Evolutionary conservation across 2,888 invertebrate genomes (phyloP), one percentile per base, ranked within the genome.

Genomic region (Lobophora halterata): DNA sequence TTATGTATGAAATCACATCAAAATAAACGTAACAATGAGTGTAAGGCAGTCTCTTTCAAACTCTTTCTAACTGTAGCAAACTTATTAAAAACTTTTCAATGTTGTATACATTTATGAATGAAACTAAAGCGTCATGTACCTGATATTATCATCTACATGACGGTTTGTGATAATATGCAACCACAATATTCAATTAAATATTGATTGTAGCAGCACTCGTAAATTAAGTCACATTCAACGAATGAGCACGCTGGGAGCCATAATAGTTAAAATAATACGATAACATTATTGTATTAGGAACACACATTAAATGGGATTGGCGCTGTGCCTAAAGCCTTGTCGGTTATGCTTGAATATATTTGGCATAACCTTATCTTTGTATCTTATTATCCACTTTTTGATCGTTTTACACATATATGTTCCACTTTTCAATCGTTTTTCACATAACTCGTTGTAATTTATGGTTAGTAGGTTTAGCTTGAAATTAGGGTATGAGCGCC

Each of bases 241-340:
- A 45, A 50, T 36, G 47, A 40, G 43, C 39, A 44, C 47, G 52
- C 58, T 58, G 52, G 50, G 37, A 44, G 40, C 40, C 50, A 49
- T 60, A 57, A 61, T 55, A 61, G 61, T 64, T 64, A 59, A 63
- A 70, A 65, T 65, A 74, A 69, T 67, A 65, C 59, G 55, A 63
- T 70, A 67, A 67, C 71, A 66, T 78, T 72, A 70, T 76, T 62
- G 55, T 63, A 71, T 63, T 62, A 64, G 57, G 52, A 58, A 59
- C 55, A 49, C 54, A 55, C 61, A 60, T 65, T 69, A 66, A 57
- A 46, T 50, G 53, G 42, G 52, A 58, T 69, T 74, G 73, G 71
- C 65, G 50, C 16, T 5, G 6, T 45, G 49, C 49, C 44, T 42
- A 37, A 25, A 13, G 9, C 8, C 29, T 36, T 33, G 14, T 31